Conservation (phyloP, 2,113 vertebrate species). For the Ceyx margarethae region DNA sequence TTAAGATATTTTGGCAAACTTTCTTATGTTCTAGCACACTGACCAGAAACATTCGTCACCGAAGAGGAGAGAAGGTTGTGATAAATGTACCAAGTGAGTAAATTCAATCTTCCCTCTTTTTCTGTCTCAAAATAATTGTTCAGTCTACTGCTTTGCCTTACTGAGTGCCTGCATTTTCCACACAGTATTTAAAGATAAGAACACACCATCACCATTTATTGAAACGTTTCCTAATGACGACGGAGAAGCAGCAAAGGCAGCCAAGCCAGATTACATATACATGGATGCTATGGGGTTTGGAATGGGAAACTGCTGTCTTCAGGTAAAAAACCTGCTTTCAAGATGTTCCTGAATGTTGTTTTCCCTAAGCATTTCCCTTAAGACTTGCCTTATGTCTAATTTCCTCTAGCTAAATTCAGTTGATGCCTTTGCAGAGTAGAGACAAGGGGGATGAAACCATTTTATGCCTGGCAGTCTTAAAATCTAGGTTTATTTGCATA, state of each 20-base stretch:
- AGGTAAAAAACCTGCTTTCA: constrained; percentile 76
- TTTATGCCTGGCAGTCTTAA: not conserved
- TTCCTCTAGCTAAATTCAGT: not conserved
- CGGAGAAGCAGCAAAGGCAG: constrained; percentile 82
- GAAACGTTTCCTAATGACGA: constrained; percentile 90
- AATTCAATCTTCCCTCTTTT: not conserved
- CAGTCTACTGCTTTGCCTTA: not conserved
- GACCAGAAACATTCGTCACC: constrained; percentile 93
- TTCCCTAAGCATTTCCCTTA: not conserved
- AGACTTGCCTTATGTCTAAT: not conserved
- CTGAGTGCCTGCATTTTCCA: not conserved
- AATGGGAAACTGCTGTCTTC: constrained; percentile 98
- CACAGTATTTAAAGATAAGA: constrained; percentile 93
- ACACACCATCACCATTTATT: constrained; percentile 87
- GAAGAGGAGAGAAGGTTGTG: constrained; percentile 94
- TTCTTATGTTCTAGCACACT: constrained; percentile 81
- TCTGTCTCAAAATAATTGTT: not conserved
- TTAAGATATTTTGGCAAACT: not conserved
- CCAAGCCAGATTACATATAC: constrained; percentile 91
- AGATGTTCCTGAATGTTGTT: not conserved
- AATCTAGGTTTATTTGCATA: not conserved
- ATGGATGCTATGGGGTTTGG: constrained; percentile 99
- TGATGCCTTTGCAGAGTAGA: not conserved
- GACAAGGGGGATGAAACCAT: not conserved
- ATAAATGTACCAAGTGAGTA: constrained; percentile 97